A percentile compares a stretch with the other conserved stretches of the same genome.
Conservation (phyloP, 2,113 vertebrate genomes). For the Halcyon malimbica region DNA sequence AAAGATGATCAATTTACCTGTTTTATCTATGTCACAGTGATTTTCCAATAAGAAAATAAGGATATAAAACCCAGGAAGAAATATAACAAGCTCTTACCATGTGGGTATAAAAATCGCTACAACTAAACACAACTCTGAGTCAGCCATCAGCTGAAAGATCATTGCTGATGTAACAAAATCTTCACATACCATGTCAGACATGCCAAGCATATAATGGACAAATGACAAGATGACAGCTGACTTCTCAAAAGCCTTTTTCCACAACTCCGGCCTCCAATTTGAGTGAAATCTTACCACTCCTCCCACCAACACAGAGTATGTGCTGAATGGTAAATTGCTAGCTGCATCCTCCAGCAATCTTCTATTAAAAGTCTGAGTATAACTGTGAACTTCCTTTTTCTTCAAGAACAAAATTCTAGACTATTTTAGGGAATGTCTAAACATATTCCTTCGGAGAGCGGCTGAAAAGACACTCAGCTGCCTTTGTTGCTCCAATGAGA, state of each 20-base stretch:
- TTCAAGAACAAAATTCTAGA: not conserved
- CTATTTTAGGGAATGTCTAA: not conserved
- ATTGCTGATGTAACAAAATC: not conserved
- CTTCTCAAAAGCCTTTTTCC: not conserved
- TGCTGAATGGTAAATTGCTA: not conserved
- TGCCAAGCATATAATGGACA: not conserved
- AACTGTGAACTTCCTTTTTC: not conserved
- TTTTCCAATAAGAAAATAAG: not conserved
- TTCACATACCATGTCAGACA: not conserved
- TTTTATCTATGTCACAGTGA: not conserved
- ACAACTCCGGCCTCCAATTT: not conserved
- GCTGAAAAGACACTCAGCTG: not conserved
- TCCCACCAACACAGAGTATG: constrained; percentile 11
- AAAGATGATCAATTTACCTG: not conserved
- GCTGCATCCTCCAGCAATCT: not conserved
- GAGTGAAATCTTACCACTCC: constrained; percentile 26
- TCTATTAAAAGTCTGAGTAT: not conserved
- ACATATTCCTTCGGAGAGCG: not conserved
- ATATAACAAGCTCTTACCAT: not conserved
- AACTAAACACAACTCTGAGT: not conserved
- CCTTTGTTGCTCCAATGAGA: not conserved
- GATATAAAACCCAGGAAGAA: not conserved
- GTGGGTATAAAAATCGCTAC: not conserved
- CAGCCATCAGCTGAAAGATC: not conserved
- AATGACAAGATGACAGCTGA: not conserved